Percentiles rank a stretch among this genome's conserved stretches.
These are phyloP conservation scores for Iguana delicatissima DNA, from an alignment of 2,797 vertebrate genomes.

Conservation along the genomic window DNA sequence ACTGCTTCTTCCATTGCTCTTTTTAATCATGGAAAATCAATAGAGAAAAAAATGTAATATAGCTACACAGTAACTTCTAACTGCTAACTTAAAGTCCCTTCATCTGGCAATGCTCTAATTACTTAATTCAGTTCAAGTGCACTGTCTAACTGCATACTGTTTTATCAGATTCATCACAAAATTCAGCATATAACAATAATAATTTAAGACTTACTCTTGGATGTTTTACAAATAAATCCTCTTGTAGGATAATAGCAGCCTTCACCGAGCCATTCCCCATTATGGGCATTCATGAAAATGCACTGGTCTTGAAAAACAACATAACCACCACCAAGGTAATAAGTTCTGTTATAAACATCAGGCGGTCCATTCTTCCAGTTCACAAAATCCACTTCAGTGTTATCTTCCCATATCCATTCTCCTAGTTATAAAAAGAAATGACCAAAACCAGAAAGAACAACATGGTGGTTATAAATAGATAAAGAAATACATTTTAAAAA, in stretches of 20 bases:
- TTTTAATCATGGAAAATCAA: too few species aligned
- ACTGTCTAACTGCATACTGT: neutral
- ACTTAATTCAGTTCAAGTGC: too few species aligned
- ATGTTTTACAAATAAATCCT: constrained; percentile 91
- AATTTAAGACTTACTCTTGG: constrained; percentile 85
- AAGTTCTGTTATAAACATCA: neutral
- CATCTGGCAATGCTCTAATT: neutral
- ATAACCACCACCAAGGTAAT: neutral
- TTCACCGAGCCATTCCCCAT: constrained; percentile 83
- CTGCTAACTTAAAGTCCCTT: too few species aligned
- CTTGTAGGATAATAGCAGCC: constrained; percentile 80
- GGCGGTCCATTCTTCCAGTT: constrained; percentile 87
- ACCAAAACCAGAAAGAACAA: neutral
- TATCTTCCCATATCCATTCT: constrained; percentile 92
- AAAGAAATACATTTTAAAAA: neutral
- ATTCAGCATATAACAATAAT: neutral
- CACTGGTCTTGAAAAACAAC: constrained; percentile 77
- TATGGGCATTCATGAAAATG: constrained; percentile 82
- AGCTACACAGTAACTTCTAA: too few species aligned
- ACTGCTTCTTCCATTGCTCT: too few species aligned
- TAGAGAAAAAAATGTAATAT: too few species aligned
- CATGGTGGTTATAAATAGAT: neutral
- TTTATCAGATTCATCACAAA: neutral
- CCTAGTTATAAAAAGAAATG: constrained; percentile 76
- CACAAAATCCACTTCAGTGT: constrained; percentile 86